A percentile compares a stretch with the other conserved stretches of the same genome.
These are phyloP conservation scores for Machimus atricapillus DNA, from an alignment of 2,888 invertebrate genomes.

Conservation along the genomic window DNA sequence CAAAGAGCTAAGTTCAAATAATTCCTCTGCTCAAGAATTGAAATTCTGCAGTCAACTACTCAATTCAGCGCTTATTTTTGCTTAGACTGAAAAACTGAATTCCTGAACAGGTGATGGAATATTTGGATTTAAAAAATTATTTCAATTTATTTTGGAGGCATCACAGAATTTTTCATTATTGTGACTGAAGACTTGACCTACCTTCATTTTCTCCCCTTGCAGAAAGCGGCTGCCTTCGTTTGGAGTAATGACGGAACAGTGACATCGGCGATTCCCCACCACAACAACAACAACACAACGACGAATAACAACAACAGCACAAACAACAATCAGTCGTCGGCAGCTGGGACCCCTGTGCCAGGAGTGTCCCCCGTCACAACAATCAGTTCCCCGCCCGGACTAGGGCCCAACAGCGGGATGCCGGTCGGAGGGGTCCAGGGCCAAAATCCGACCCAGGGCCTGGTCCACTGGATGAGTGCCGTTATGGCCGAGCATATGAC, in stretches of 20 bases:
- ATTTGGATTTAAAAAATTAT: neutral
- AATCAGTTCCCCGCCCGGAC: constrained; percentile 48
- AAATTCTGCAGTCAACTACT: no score
- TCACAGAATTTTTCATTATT: neutral
- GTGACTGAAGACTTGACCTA: neutral
- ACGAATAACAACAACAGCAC: constrained; percentile 45
- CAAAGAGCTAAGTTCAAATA: no score
- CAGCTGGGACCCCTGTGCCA: constrained; percentile 57
- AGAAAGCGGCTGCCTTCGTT: constrained; percentile 72
- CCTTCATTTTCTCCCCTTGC: constrained; percentile 58
- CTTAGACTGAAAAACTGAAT: no score
- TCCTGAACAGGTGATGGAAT: no score
- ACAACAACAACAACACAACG: constrained; percentile 46
- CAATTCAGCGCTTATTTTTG: no score
- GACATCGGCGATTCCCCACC: constrained; percentile 48
- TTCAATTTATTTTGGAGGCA: neutral
- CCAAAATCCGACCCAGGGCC: constrained; percentile 76
- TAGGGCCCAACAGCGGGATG: constrained; percentile 52
- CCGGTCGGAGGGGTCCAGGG: constrained; percentile 64
- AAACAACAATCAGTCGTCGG: constrained; percentile 46
- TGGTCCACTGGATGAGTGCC: constrained; percentile 93
- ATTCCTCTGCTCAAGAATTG: no score
- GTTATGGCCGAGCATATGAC: constrained; percentile 97
- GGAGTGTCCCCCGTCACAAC: constrained; percentile 51
- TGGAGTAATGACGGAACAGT: constrained; percentile 64